Base-by-base conservation (phyloP, 2,797 vertebrate genomes). In the Kryptopterus vitreolus region DNA sequence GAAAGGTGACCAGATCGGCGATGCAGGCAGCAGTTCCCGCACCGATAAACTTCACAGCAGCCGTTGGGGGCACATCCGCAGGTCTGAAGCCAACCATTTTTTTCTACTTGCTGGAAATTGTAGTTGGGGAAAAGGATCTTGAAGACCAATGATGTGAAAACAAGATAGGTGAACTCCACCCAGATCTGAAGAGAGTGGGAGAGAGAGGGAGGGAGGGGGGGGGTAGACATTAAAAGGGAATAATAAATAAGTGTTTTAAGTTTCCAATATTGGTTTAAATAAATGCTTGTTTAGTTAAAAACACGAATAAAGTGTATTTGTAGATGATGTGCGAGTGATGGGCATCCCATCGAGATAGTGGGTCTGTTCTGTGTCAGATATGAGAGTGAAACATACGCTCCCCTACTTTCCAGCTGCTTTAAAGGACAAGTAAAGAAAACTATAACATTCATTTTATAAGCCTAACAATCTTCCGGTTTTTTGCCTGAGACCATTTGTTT, bases 1-100 rank as follows among this genome's bases (percentile, higher is more conserved):
- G 96, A 87, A 96, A 96, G 22, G 96, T 97, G 87, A 96, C 85
- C 77, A 97, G 90, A 87, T 97, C 96, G 4, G 96, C 96, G 0
- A 96, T 92, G 89, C 96, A 97, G 35, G 94, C 96, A 0, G 96
- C 95, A 2, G 93, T 93, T 73, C 95, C 96, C 16, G 95, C 96
- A 18, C 95, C 95, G 0, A 97, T 78, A 87, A 96, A 96, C 91
- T 96, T 97, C 22, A 96, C 93, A 0, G 91, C 87, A 62, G 94
- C 93, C 0, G 95, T 95, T 0, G 96, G 95, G 71, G 95, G 94
- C 48, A 95, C 88, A 3, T 96, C 94, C 22, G 92, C 89, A 82
- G 94, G 94, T 89, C 92, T 89, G 82, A 97, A 95, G 83, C 95
- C 96, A 91, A 95, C 95, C 96, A 95, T 95, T 87, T 90, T 87